Percentiles rank a stretch among this genome's conserved stretches.
Conservation (phyloP, 2,797 vertebrate species). For the Urophycis tenuis region DNA sequence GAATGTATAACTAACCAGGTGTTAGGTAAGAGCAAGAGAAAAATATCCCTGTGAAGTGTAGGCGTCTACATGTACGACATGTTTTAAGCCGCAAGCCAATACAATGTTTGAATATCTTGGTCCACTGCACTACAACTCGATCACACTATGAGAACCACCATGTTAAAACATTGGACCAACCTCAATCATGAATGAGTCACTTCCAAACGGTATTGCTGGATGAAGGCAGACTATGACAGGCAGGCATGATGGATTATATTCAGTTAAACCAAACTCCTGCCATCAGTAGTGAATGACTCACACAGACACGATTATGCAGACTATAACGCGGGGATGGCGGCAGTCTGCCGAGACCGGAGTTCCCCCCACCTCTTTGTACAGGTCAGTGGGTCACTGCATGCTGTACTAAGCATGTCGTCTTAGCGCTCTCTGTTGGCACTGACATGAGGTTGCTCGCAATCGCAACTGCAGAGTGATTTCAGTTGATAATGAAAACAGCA, state of each 20-base stretch:
- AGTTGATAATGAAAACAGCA: constrained; percentile 2
- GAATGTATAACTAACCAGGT: constrained; percentile 28
- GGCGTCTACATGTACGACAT: constrained; percentile 6
- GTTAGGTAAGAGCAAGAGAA: constrained; percentile 18
- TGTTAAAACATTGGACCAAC: not conserved
- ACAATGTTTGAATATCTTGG: too few relatives aligned
- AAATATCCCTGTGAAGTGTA: not conserved
- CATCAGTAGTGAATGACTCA: not conserved
- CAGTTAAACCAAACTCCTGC: not conserved
- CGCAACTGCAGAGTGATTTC: not conserved
- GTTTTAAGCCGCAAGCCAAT: not conserved
- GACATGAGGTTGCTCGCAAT: not conserved
- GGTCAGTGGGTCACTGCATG: not conserved
- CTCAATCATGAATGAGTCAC: not conserved
- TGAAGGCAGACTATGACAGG: not conserved
- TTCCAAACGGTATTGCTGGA: not conserved
- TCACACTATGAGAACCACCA: too few relatives aligned
- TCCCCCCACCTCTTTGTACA: not conserved
- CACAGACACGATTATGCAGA: not conserved
- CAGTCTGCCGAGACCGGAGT: not conserved
- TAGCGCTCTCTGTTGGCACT: not conserved
- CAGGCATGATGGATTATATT: not conserved
- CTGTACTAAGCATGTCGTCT: not conserved
- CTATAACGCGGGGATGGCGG: not conserved
- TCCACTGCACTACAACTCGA: too few relatives aligned